A percentile compares a stretch with the other conserved stretches of the same genome.
These are phyloP conservation scores for Acrocera orbiculus DNA, from an alignment of 2,888 invertebrate species.

Conservation along the genomic window DNA sequence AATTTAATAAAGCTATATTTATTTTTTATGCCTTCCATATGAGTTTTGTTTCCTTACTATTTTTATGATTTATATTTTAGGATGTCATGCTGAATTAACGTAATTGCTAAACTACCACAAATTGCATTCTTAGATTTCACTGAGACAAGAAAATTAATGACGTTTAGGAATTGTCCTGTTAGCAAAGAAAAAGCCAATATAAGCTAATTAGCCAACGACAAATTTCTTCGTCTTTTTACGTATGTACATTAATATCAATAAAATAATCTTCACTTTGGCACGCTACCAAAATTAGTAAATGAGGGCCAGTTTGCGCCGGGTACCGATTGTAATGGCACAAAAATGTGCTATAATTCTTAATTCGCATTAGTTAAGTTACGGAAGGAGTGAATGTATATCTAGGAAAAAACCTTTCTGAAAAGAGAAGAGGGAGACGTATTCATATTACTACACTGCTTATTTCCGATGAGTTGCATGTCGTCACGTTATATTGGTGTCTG, in stretches of 20 bases:
- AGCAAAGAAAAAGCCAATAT: conserved; percentile 3
- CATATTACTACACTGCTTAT: background rate
- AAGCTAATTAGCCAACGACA: conserved; percentile 4
- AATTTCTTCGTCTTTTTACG: conserved; percentile 6
- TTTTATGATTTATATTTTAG: no score
- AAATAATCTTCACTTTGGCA: conserved; percentile 11
- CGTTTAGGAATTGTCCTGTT: no score
- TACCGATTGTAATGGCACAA: conserved; percentile 12
- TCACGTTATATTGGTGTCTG: conserved; percentile 26
- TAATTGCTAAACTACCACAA: no score
- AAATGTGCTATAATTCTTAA: conserved; percentile 12
- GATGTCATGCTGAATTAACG: no score
- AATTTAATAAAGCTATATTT: no score
- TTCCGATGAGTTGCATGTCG: conserved; percentile 26
- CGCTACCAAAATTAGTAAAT: conserved; percentile 13
- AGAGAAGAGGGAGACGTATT: background rate
- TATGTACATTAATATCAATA: conserved; percentile 12
- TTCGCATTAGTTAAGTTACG: conserved; percentile 26
- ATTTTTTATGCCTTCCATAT: no score
- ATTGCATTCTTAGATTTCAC: no score
- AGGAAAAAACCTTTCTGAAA: background rate
- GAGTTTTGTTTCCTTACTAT: no score
- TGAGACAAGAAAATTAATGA: no score
- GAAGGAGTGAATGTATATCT: conserved; percentile 12
- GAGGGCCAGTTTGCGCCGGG: conserved; percentile 12